Evolutionary conservation across 1,140 invertebrate genomes (phyloP).

Genomic region (Ceratina japonica): DNA sequence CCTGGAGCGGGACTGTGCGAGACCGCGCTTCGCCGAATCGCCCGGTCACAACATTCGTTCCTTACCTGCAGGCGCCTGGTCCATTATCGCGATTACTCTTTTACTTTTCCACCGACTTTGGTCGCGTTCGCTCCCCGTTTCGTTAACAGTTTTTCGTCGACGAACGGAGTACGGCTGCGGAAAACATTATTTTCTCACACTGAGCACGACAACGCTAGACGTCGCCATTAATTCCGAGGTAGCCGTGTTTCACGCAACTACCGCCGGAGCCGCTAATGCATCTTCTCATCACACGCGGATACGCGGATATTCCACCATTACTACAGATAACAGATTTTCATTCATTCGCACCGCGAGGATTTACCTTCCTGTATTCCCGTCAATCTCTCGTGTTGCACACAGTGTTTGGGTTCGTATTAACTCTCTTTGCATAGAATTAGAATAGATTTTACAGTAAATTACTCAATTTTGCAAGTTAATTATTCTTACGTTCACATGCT

Average conservation of each 20-base stretch:
- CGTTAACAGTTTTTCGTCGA: conserved; percentile 18
- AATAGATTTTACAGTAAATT: neutral
- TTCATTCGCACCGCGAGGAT: neutral
- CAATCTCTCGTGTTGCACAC: neutral
- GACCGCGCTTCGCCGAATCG: conserved; percentile 46
- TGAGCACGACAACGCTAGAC: conserved; percentile 58
- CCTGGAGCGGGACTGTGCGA: conserved; percentile 32
- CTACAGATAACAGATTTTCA: neutral
- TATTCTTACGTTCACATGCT: too few species aligned
- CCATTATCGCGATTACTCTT: conserved; percentile 58
- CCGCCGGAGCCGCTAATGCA: conserved; percentile 14
- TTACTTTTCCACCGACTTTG: conserved; percentile 29
- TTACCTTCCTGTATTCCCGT: neutral
- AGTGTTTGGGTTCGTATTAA: neutral
- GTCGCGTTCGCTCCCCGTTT: conserved; percentile 37
- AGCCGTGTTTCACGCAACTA: neutral
- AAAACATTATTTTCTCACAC: conserved; percentile 55
- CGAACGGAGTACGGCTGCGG: conserved; percentile 23
- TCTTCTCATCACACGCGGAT: conserved; percentile 24
- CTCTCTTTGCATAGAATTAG: neutral
- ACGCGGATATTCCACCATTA: conserved; percentile 40
- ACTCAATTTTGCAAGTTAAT: too few species aligned
- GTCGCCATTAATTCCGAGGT: conserved; percentile 57
- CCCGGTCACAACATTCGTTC: conserved; percentile 33
- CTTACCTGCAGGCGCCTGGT: conserved; percentile 70